Evolutionary conservation across 1,140 invertebrate species (phyloP).

Genomic region (Sesamia nonagrioides): DNA sequence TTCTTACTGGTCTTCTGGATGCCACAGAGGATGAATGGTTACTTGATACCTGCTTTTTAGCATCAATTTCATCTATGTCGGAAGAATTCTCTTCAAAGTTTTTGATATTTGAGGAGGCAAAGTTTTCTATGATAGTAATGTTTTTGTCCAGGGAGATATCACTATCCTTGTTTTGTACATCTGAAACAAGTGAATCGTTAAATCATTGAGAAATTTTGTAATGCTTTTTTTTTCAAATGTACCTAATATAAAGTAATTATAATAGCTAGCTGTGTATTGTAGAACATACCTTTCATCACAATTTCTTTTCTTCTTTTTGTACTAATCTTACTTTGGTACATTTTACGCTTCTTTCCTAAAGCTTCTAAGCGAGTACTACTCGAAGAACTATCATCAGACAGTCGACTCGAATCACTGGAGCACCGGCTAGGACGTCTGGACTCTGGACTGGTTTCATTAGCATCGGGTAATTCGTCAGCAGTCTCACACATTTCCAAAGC

Average conservation of each 20-base stretch:
- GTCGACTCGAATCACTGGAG: constrained; percentile 80
- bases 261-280: too few relatives aligned
- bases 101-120: constrained; percentile 66
- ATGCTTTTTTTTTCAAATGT: background rate
- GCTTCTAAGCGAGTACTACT: constrained; percentile 71
- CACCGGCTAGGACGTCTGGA: constrained; percentile 79
- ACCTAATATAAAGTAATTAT: too few relatives aligned
- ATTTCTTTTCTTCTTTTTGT: constrained; percentile 72
- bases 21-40: constrained; percentile 61
- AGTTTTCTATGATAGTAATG: constrained; percentile 55
- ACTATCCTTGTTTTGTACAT: constrained; percentile 62
- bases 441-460: constrained; percentile 67
- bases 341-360: constrained; percentile 75
- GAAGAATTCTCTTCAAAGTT: constrained; percentile 83
- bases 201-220: constrained; percentile 14
- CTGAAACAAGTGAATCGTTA: constrained; percentile 61
- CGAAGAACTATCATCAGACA: constrained; percentile 81
- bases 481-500: constrained; percentile 70
- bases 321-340: constrained; percentile 62
- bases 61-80: constrained; percentile 78
- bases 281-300: constrained; percentile 61
- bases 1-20: constrained; percentile 88
- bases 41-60: constrained; percentile 56
- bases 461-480: constrained; percentile 63
- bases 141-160: constrained; percentile 45